phyloP scores from a whole-genome alignment of 2,797 vertebrate species.

The Amazona ochrocephala region DNA sequence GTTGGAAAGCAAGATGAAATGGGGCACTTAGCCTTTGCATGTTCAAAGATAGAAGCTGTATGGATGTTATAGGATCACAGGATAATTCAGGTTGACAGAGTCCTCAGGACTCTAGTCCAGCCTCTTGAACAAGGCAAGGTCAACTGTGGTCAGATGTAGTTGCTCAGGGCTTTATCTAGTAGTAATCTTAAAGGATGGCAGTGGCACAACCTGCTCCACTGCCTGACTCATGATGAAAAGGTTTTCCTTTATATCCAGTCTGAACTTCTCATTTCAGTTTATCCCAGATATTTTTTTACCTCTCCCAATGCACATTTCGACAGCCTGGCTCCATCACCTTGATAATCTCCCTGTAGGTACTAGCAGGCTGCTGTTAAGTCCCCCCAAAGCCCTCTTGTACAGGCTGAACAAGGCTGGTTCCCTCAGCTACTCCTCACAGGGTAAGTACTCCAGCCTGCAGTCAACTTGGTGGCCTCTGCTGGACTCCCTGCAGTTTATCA shows the following conservation, averaged over 20 bases:
- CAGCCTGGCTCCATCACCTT: neutral
- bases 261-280: neutral
- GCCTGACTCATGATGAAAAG: neutral
- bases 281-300: neutral
- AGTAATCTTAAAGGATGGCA: neutral
- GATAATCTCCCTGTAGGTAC: neutral
- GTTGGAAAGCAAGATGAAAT: neutral
- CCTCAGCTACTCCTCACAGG: neutral
- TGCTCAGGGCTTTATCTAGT: neutral
- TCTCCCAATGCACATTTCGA: rapidly evolving
- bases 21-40: neutral
- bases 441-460: neutral
- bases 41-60: neutral
- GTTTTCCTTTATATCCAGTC: neutral
- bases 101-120: neutral
- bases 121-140: neutral
- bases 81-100: neutral
- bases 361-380: neutral
- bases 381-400: neutral
- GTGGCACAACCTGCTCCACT: neutral
- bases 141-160: neutral
- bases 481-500: rapidly evolving
- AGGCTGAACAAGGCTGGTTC: neutral
- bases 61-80: neutral
- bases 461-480: neutral